These are phyloP conservation scores for Epizoanthus stellaris DNA, from an alignment of 92 coral and sea anemone genomes.

Conservation along the genomic window DNA sequence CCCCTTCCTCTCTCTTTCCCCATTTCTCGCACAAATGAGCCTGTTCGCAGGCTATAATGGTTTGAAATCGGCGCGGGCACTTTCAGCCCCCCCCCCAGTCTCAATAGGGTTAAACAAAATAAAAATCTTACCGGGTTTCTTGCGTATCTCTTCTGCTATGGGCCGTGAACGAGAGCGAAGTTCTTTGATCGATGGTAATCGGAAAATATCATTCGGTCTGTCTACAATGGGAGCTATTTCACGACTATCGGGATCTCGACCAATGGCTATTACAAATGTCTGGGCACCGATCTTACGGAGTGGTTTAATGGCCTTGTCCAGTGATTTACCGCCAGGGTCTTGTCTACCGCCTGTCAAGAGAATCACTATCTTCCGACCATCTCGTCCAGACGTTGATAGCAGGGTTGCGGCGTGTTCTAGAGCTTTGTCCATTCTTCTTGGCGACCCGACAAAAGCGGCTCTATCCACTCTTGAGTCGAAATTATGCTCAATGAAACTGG, in stretches of 20 bases:
- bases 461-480: constrained; percentile 16
- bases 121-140: constrained; percentile 9
- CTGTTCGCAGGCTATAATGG: no score
- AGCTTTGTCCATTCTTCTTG: constrained; percentile 35
- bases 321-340: constrained; percentile 23
- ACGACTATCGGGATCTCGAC: constrained; percentile 24
- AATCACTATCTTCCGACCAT: constrained; percentile 55
- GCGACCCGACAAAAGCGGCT: constrained; percentile 23
- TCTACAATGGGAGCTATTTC: constrained; percentile 33
- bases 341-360: constrained; percentile 57
- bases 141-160: constrained; percentile 32
- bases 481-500: constrained; percentile 22
- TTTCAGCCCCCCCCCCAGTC: no score
- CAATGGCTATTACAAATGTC: constrained; percentile 53
- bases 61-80: no score
- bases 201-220: constrained; percentile 36
- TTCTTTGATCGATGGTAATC: not conserved
- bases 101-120: no score
- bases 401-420: constrained; percentile 9
- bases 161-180: constrained; percentile 20
- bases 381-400: constrained; percentile 42
- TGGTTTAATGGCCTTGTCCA: constrained; percentile 47
- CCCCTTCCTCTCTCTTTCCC: no score
- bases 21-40: no score
- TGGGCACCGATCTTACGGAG: constrained; percentile 54